Conservation (phyloP, 2,113 vertebrate species). For the Phyllostomus hastatus region DNA sequence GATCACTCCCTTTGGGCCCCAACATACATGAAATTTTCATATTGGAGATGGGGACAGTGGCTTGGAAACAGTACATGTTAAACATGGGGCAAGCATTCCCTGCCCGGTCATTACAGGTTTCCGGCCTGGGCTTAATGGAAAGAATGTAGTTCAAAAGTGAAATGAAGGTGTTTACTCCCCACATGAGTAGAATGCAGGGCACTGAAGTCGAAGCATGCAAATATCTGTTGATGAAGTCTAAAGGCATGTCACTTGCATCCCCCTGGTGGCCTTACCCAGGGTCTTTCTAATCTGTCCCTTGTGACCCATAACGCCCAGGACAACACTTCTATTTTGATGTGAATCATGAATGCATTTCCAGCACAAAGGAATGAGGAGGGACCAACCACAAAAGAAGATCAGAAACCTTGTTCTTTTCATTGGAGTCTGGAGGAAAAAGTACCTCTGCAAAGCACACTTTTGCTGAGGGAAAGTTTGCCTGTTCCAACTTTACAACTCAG, state of each 20-base stretch:
- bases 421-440: conserved; percentile 45
- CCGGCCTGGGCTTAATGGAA: background rate
- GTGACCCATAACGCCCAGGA: conserved; percentile 41
- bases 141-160: background rate
- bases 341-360: conserved; percentile 48
- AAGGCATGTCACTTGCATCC: conserved; percentile 37
- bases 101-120: conserved; percentile 6
- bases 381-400: background rate
- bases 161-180: conserved; percentile 33
- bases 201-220: conserved; percentile 29
- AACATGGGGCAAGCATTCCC: background rate
- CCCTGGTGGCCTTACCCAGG: background rate
- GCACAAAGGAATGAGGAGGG: background rate
- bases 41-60: background rate
- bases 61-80: conserved; percentile 2
- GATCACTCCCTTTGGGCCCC: conserved; percentile 45
- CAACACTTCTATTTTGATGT: conserved; percentile 62
- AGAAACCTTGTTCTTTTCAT: conserved; percentile 40
- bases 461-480: conserved; percentile 68
- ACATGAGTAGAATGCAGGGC: background rate
- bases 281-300: conserved; percentile 57
- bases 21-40: conserved; percentile 49
- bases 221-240: conserved; percentile 58
- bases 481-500: conserved; percentile 69
- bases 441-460: conserved; percentile 44